Percentiles rank a stretch among this genome's conserved stretches.
Evolutionary conservation across 2,113 vertebrate species (phyloP).

Genomic region (Prunella fulvescens): DNA sequence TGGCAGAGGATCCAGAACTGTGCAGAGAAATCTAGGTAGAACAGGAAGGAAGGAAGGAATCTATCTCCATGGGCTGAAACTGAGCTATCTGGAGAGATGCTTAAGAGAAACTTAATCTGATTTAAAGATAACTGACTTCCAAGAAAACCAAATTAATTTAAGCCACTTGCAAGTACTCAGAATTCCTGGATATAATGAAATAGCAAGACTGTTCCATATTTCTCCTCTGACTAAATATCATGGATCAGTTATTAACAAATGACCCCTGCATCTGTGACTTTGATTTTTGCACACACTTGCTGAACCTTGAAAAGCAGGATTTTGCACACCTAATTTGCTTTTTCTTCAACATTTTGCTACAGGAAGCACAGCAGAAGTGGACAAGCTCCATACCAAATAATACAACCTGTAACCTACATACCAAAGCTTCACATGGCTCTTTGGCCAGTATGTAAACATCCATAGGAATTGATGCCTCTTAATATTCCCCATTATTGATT

Average conservation of each 20-base stretch:
- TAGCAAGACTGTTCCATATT: background rate
- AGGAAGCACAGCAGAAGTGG: background rate
- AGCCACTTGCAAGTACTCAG: background rate
- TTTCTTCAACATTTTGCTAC: background rate
- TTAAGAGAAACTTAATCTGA: background rate
- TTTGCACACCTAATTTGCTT: background rate
- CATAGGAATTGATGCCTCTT: background rate
- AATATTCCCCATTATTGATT: background rate
- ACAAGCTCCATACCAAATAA: background rate
- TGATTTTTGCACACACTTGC: background rate
- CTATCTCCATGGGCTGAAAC: background rate
- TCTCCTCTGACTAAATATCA: background rate
- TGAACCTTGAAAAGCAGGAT: background rate
- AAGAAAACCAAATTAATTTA: background rate
- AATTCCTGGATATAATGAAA: background rate
- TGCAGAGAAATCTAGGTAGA: background rate
- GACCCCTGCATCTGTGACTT: background rate
- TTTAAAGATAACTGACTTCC: background rate
- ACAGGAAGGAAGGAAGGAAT: background rate
- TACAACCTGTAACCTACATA: background rate
- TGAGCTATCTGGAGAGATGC: background rate
- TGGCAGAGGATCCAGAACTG: background rate
- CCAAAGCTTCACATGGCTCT: background rate
- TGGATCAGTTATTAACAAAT: background rate
- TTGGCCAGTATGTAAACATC: background rate